Conservation (phyloP, 2,797 vertebrate species). For the Sebastes hubbsi region DNA sequence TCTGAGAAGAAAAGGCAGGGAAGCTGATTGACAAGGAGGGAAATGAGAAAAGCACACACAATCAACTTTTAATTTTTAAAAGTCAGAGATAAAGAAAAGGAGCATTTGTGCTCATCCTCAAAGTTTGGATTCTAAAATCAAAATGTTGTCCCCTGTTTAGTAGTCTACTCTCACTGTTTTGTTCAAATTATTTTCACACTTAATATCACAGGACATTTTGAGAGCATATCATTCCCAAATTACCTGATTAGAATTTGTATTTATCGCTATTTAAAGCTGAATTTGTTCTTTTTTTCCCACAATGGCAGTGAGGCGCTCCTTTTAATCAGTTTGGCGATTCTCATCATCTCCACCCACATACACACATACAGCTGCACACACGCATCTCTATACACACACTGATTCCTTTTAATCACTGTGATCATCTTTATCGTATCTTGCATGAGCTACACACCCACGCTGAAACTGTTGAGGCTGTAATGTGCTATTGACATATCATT, state of each 20-base stretch:
- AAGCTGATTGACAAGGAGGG: conserved; percentile 18
- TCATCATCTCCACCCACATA: conserved; percentile 24
- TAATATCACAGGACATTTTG: conserved; percentile 16
- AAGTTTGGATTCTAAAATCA: conserved; percentile 59
- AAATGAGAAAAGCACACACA: conserved; percentile 57
- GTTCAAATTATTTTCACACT: conserved; percentile 34
- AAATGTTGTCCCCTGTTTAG: conserved; percentile 57
- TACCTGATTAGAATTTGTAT: conserved; percentile 21
- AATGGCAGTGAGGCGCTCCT: not conserved
- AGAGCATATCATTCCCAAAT: conserved; percentile 20
- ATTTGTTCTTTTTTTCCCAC: not conserved
- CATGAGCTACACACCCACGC: not conserved
- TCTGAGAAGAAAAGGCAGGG: not conserved
- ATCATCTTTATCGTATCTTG: not conserved
- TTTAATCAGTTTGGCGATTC: conserved; percentile 27
- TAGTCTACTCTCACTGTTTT: conserved; percentile 43
- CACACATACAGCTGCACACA: not conserved
- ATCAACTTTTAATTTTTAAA: conserved; percentile 36
- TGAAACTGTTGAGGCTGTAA: not conserved
- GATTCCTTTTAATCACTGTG: conserved; percentile 1
- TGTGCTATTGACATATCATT: not conserved
- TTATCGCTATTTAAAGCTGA: conserved; percentile 23
- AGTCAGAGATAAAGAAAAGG: conserved; percentile 50
- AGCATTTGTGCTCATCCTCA: conserved; percentile 50
- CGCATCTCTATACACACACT: not conserved